These are phyloP conservation scores for Parasteatoda lunata DNA, from an alignment of 2,888 invertebrate species.

Conservation along the genomic window DNA sequence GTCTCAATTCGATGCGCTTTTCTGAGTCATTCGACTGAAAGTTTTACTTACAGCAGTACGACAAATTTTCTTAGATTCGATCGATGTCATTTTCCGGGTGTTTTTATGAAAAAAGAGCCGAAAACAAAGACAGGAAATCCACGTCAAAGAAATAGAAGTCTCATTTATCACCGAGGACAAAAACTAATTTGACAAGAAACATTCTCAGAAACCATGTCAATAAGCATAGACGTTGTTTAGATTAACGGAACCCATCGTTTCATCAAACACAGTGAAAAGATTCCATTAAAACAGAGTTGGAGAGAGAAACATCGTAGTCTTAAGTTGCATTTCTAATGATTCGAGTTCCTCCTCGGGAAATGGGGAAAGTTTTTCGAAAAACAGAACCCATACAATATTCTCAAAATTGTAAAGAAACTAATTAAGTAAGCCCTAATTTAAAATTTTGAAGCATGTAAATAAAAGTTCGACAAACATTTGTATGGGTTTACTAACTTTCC, in stretches of 20 bases:
- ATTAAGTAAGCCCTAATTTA: too few species aligned
- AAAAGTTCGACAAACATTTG: too few species aligned
- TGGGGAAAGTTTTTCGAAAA: too few species aligned
- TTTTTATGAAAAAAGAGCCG: neutral
- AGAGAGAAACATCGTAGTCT: too few species aligned
- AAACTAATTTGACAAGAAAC: slow-evolving; percentile 48
- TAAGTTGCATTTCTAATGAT: too few species aligned
- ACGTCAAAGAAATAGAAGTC: slow-evolving; percentile 24
- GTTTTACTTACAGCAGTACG: neutral
- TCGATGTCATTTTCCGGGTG: neutral
- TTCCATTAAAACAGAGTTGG: neutral
- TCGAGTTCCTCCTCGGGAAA: too few species aligned
- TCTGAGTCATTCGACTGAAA: neutral
- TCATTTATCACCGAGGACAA: slow-evolving; percentile 32
- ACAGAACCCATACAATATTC: too few species aligned
- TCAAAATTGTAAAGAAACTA: too few species aligned
- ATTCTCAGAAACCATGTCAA: slow-evolving; percentile 20
- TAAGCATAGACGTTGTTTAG: neutral
- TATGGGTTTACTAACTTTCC: too few species aligned
- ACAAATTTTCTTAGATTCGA: neutral
- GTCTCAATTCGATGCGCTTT: neutral
- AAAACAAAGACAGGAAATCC: slow-evolving; percentile 29
- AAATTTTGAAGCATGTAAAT: too few species aligned
- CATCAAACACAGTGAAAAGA: neutral
- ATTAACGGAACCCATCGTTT: slow-evolving; percentile 2